Evolutionary conservation across 2,113 vertebrate species (phyloP), one percentile per base, ranked within the genome.

Genomic region (Alosa alosa): DNA sequence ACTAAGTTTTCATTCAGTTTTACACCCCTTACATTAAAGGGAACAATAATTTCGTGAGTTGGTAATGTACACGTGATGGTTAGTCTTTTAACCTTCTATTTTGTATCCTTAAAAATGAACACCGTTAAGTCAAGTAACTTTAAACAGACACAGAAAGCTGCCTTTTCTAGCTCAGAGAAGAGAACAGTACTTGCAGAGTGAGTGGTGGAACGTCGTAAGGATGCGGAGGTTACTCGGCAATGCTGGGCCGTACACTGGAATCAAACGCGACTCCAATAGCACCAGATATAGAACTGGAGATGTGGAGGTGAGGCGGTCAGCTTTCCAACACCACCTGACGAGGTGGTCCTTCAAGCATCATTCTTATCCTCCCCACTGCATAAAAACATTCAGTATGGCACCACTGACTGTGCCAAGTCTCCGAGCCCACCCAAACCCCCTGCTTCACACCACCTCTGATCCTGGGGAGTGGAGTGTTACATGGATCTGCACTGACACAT

Each of bases 121-220:
- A 68, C 78, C 83, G 45, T 68, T 64, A 81, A 82, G 49, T 68
- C 72, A 84, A 84, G 57, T 84, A 84, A 87, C 55, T 55, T 64
- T 81, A 57, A 87, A 60, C 81, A n/a, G 83, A 84, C 83, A 81
- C 86, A 49, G 57, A 87, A 44, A 87, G 83, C 75, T 84, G 86
- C 52, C 72, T 47, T 87, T 49, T 87, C 72, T 83, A 81, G 45
- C 57, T 64, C 36, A 22, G 45, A 81, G 57, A 81, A 60, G 72
- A 52, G 44, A 86, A 81, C 72, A 78, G 72, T 78, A 78, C 39
- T 83, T 47, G 68, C n/a, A 22, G 36, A 84, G 85, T 81, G 81
- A 22, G 41, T 68, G 15, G 68, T 78, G 72, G 36, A 78, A 78
- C 31, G 31, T 78, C 31, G 72, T 78, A 78, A 78, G 72, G 72